phyloP scores from a whole-genome alignment of 2,888 invertebrate species.

The Macrosoma leucophasiata region DNA sequence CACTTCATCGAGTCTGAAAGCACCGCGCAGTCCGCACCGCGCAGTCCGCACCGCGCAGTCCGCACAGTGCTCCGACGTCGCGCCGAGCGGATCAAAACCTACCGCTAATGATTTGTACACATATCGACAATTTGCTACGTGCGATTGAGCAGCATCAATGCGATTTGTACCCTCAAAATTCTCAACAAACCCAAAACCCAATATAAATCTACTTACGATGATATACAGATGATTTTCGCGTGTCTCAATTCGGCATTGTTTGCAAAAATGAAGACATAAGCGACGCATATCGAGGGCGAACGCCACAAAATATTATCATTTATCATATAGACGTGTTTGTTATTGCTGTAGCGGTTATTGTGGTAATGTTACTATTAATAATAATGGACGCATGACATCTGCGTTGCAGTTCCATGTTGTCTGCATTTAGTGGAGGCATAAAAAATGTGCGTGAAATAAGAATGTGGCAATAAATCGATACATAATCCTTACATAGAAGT shows the following conservation, averaged over 20 bases:
- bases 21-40: slow-evolving; percentile 30
- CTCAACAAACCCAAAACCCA: slow-evolving; percentile 30
- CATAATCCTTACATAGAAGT: too few species aligned
- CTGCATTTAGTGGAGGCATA: slow-evolving; percentile 37
- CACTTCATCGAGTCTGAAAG: slow-evolving; percentile 50
- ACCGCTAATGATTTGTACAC: slow-evolving; percentile 56
- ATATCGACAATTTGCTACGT: slow-evolving; percentile 72
- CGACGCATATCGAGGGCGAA: slow-evolving; percentile 60
- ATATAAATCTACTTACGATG: slow-evolving; percentile 17
- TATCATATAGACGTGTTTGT: slow-evolving; percentile 68
- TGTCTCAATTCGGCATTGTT: slow-evolving; percentile 28
- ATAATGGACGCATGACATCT: slow-evolving; percentile 60
- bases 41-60: too few species aligned
- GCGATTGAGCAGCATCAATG: slow-evolving; percentile 70
- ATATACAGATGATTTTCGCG: slow-evolving; percentile 24
- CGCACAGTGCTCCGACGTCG: slow-evolving; percentile 37
- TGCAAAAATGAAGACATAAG: slow-evolving; percentile 62
- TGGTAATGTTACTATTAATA: slow-evolving; percentile 67
- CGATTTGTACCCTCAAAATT: slow-evolving; percentile 51
- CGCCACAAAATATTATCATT: slow-evolving; percentile 70
- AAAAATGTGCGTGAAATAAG: slow-evolving; percentile 38
- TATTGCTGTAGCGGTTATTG: slow-evolving; percentile 63
- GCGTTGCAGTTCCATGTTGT: slow-evolving; percentile 50
- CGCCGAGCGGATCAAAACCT: slow-evolving; percentile 43
- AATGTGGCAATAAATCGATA: slow-evolving; percentile 13